A percentile compares a stretch with the other conserved stretches of the same genome.
These are phyloP conservation scores for Lagopus leucura DNA, from an alignment of 2,113 vertebrate genomes.

Conservation along the genomic window DNA sequence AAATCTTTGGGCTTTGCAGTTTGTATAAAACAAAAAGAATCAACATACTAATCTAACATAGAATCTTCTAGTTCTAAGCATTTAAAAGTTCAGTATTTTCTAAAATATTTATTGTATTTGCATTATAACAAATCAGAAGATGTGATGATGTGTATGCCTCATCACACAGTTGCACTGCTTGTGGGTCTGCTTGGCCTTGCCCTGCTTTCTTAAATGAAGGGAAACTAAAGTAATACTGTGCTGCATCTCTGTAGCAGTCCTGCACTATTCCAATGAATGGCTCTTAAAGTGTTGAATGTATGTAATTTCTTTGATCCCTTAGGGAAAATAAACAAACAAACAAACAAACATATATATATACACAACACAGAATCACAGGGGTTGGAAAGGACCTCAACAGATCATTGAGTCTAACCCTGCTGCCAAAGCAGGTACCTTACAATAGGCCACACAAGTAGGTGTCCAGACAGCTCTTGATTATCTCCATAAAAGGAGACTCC, in stretches of 20 bases:
- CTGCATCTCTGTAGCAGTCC: not conserved
- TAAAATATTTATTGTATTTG: not conserved
- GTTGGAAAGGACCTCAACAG: too few species aligned
- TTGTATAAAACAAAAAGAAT: not conserved
- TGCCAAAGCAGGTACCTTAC: too few species aligned
- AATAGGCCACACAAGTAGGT: too few species aligned
- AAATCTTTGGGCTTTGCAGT: not conserved
- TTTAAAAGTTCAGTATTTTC: not conserved
- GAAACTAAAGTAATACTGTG: not conserved
- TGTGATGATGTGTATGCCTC: not conserved
- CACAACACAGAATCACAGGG: too few species aligned
- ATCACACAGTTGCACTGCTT: not conserved
- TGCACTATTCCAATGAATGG: not conserved
- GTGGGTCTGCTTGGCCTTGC: not conserved
- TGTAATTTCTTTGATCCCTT: not conserved
- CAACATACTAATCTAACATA: not conserved
- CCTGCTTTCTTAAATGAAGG: constrained; percentile 25
- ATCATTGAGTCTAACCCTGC: too few species aligned
- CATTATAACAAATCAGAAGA: not conserved
- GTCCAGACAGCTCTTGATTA: too few species aligned
- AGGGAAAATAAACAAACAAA: not conserved
- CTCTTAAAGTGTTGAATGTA: not conserved
- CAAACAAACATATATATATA: not conserved
- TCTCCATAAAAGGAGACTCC: too few species aligned
- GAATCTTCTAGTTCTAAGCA: not conserved